Conservation (phyloP, 2,797 vertebrate genomes). For the Mergus octosetaceus region DNA sequence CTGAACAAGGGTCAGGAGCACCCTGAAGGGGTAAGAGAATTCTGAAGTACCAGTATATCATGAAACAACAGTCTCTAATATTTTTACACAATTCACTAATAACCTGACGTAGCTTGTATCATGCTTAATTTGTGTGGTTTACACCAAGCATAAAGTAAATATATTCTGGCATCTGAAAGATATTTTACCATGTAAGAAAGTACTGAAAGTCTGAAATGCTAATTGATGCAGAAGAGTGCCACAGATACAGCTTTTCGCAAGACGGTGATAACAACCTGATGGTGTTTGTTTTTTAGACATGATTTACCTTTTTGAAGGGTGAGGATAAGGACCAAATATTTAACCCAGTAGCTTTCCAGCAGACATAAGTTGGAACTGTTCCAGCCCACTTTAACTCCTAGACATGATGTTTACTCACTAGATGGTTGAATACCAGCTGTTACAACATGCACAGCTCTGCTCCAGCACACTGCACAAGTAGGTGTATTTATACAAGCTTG, state of each 20-base stretch:
- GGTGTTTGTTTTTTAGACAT: not conserved
- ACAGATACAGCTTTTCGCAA: not conserved
- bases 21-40: not conserved
- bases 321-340: not conserved
- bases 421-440: constrained; percentile 78
- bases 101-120: not conserved
- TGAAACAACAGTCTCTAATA: not conserved
- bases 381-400: constrained; percentile 66
- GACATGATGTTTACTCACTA: constrained; percentile 64
- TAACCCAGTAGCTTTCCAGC: constrained; percentile 36
- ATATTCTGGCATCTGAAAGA: not conserved
- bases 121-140: not conserved
- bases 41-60: not conserved
- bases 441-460: constrained; percentile 79
- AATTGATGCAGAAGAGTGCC: not conserved
- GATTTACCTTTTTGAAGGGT: not conserved
- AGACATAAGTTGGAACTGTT: constrained; percentile 9
- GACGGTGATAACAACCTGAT: not conserved
- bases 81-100: not conserved
- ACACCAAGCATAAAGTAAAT: not conserved
- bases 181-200: not conserved
- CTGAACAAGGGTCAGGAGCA: not conserved
- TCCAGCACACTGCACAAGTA: constrained; percentile 62
- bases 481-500: constrained; percentile 80
- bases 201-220: not conserved